Percentiles rank a stretch among this genome's conserved stretches.
phyloP scores from a whole-genome alignment of 2,888 invertebrate genomes.

The Seira sanloemensis region DNA sequence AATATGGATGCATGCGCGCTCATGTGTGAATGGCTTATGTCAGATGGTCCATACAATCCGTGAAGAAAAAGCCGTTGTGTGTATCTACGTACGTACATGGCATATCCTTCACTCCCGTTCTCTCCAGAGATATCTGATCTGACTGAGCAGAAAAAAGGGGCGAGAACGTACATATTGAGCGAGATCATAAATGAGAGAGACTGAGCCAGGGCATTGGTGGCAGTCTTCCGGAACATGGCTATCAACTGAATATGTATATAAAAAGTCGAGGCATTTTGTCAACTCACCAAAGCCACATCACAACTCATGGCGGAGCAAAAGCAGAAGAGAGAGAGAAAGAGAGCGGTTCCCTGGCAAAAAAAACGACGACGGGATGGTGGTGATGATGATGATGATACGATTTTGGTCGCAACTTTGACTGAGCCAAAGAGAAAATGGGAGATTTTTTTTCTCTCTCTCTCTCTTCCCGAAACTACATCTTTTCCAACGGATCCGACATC shows the following conservation, averaged over 20 bases:
- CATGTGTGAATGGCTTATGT: conserved; percentile 37
- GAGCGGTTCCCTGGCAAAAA: neutral
- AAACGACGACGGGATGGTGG: neutral
- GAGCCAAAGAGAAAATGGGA: neutral
- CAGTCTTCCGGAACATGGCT: conserved; percentile 73
- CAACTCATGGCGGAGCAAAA: neutral
- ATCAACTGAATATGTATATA: conserved; percentile 4
- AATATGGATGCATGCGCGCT: conserved; percentile 45
- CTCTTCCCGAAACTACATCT: too few species aligned
- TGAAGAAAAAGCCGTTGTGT: neutral
- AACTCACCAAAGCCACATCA: neutral
- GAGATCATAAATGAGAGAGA: conserved; percentile 29
- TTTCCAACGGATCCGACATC: neutral
- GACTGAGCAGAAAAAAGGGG: conserved; percentile 49
- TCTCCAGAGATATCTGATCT: conserved; percentile 32
- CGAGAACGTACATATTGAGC: conserved; percentile 39
- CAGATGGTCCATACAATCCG: neutral
- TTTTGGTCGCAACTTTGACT: neutral
- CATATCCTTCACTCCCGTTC: neutral
- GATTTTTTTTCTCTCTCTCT: too few species aligned
- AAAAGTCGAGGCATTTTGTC: conserved; percentile 20
- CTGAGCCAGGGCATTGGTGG: conserved; percentile 53
- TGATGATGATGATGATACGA: neutral
- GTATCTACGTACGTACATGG: neutral
- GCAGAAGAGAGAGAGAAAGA: too few species aligned